Evolutionary conservation across 2,888 invertebrate genomes (phyloP).

Genomic region (Alitta virens): DNA sequence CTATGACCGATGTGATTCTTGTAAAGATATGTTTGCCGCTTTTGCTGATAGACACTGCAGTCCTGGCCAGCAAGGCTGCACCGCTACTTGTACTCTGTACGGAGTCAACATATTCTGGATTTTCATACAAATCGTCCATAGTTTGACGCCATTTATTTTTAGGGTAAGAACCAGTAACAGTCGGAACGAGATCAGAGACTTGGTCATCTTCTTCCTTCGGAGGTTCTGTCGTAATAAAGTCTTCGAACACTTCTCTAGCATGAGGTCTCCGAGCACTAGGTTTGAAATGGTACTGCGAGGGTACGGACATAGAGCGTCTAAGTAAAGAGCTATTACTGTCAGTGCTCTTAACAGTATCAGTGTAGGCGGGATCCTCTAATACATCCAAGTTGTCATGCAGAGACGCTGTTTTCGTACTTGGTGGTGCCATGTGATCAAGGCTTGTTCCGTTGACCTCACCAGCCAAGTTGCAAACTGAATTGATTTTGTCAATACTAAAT

Average conservation of each 20-base stretch:
- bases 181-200: neutral
- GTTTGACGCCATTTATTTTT: constrained; percentile 24
- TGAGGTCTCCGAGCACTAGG: neutral
- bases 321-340: constrained; percentile 24
- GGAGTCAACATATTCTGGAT: constrained; percentile 31
- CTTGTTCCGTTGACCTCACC: neutral
- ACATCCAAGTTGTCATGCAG: constrained; percentile 17
- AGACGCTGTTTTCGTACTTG: constrained; percentile 8
- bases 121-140: constrained; percentile 33
- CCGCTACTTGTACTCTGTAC: constrained; percentile 29
- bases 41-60: constrained; percentile 21
- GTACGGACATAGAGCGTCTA: constrained; percentile 21
- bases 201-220: neutral
- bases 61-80: constrained; percentile 24
- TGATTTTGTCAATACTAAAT: constrained; percentile 20
- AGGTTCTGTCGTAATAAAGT: constrained; percentile 11
- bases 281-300: constrained; percentile 16
- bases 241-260: constrained; percentile 12
- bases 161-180: neutral
- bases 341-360: constrained; percentile 27
- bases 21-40: constrained; percentile 4
- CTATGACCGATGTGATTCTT: neutral
- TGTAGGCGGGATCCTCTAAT: constrained; percentile 25
- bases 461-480: neutral
- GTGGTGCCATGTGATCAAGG: neutral